A percentile compares a stretch with the other conserved stretches of the same genome.
These are phyloP conservation scores for Polydesmus complanatus DNA, from an alignment of 2,888 invertebrate genomes.

Conservation along the genomic window DNA sequence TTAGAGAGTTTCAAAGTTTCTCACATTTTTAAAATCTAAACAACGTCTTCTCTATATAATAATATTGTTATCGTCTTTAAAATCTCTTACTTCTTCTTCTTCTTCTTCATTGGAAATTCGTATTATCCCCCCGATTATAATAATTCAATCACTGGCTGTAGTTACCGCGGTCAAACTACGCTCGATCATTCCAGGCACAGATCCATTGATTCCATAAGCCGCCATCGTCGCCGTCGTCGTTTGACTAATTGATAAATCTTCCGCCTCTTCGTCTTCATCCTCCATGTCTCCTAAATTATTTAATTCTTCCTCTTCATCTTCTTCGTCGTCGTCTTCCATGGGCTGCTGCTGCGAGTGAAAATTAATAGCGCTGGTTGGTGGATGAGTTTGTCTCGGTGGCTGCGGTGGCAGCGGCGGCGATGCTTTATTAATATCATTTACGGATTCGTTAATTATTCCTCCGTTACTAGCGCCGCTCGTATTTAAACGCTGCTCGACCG, in stretches of 20 bases:
- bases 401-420: no score
- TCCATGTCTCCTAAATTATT: neutral
- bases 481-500: neutral
- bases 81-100: no score
- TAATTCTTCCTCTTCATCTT: slow-evolving; percentile 1
- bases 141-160: no score
- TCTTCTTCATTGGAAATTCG: no score
- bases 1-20: no score
- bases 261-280: slow-evolving; percentile 14
- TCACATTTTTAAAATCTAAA: no score
- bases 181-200: neutral
- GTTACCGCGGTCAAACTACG: no score
- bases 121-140: no score
- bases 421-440: no score
- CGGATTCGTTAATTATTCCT: neutral
- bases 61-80: no score
- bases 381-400: neutral
- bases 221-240: neutral
- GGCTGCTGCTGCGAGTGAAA: neutral
- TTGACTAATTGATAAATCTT: slow-evolving; percentile 15
- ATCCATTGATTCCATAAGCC: neutral
- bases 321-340: slow-evolving; percentile 8
- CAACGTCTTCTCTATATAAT: no score
- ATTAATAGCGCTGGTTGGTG: neutral
- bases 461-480: neutral